These are phyloP conservation scores for Zaprionus ornatus DNA, from an alignment of 1,140 invertebrate species.

Conservation along the genomic window DNA sequence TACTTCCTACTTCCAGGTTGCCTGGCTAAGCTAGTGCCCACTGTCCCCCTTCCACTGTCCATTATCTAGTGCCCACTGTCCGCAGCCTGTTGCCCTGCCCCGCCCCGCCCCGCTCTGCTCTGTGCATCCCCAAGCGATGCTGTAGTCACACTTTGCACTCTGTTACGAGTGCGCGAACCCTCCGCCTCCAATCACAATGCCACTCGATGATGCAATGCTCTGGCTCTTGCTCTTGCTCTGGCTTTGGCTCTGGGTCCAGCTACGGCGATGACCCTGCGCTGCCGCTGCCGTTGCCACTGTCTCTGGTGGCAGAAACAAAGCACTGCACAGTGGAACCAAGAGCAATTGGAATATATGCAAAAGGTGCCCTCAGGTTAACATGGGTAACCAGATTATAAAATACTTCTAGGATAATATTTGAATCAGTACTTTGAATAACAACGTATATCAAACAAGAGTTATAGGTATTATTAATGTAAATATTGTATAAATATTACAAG, in stretches of 20 bases:
- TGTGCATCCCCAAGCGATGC: background rate
- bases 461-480: too few relatives aligned
- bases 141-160: constrained; percentile 64
- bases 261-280: background rate
- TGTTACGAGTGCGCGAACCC: constrained; percentile 44
- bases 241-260: background rate
- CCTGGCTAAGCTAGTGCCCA: constrained; percentile 10
- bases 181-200: constrained; percentile 59
- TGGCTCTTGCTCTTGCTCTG: constrained; percentile 30
- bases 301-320: constrained; percentile 27
- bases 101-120: background rate
- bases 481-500: too few relatives aligned
- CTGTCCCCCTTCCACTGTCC: constrained; percentile 16
- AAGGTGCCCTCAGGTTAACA: too few relatives aligned
- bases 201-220: constrained; percentile 68
- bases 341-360: background rate
- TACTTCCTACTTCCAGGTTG: constrained; percentile 79
- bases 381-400: too few relatives aligned
- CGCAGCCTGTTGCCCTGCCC: constrained; percentile 23
- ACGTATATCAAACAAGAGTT: too few relatives aligned
- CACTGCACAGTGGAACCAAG: constrained; percentile 32
- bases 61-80: too few relatives aligned
- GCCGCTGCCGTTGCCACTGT: constrained; percentile 49
- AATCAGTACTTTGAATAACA: too few relatives aligned
- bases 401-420: too few relatives aligned